These are phyloP conservation scores for Helogale parvula DNA, from an alignment of 2,113 vertebrate genomes.

Conservation along the genomic window DNA sequence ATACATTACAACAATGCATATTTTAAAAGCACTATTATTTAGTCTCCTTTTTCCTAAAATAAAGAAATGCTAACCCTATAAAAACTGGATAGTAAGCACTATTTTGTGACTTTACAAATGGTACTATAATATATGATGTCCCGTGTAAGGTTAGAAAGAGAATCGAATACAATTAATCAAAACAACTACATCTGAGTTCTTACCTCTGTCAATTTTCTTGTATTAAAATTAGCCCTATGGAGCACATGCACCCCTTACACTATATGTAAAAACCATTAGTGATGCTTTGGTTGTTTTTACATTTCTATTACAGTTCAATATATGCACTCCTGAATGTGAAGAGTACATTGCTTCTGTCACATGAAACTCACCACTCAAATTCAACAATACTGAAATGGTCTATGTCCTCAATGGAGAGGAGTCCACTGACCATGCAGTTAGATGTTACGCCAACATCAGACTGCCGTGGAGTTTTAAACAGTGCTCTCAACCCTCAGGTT, in stretches of 20 bases:
- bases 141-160: neutral
- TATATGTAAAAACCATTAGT: neutral
- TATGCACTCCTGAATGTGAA: neutral
- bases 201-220: neutral
- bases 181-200: neutral
- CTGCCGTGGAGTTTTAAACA: neutral
- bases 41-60: slow-evolving; percentile 7
- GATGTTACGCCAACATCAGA: neutral
- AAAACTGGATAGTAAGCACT: neutral
- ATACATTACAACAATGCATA: slow-evolving; percentile 67
- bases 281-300: neutral
- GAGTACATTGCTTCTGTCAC: neutral
- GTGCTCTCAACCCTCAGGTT: neutral
- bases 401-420: neutral
- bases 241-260: neutral
- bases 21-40: slow-evolving; percentile 30
- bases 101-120: neutral
- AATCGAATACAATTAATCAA: neutral
- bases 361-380: neutral
- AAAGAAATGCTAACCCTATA: neutral
- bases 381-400: neutral
- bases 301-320: neutral
- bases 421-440: neutral
- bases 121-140: neutral
- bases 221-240: neutral